phyloP scores from a whole-genome alignment of 2,113 vertebrate genomes.

The Conger conger region DNA sequence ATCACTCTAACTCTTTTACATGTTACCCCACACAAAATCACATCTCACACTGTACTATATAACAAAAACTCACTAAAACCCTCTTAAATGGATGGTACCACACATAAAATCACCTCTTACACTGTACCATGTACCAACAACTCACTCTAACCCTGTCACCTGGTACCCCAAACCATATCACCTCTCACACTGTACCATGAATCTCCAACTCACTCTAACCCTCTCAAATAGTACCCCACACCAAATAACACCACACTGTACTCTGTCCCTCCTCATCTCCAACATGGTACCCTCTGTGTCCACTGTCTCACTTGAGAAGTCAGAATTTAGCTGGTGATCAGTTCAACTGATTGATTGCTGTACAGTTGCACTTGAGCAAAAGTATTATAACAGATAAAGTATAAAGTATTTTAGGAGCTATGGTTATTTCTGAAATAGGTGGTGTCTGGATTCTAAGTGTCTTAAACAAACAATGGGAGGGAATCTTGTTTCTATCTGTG shows the following conservation, averaged over 20 bases:
- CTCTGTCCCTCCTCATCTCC: neutral
- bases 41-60: neutral
- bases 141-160: neutral
- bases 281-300: neutral
- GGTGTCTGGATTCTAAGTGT: neutral
- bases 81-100: neutral
- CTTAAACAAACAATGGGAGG: neutral
- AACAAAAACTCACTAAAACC: neutral
- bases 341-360: neutral
- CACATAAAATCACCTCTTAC: neutral
- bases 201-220: neutral
- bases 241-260: neutral
- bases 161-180: neutral
- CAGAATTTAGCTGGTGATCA: neutral
- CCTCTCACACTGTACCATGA: neutral
- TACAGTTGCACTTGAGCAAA: neutral
- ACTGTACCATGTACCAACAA: neutral
- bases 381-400: neutral
- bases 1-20: neutral
- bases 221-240: neutral
- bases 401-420: neutral
- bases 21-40: neutral
- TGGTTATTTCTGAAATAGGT: slow-evolving; percentile 4
- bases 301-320: neutral
- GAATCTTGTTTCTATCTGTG: slow-evolving; percentile 31